These are phyloP conservation scores for Hyles lineata DNA, from an alignment of 2,888 invertebrate species.

Conservation along the genomic window DNA sequence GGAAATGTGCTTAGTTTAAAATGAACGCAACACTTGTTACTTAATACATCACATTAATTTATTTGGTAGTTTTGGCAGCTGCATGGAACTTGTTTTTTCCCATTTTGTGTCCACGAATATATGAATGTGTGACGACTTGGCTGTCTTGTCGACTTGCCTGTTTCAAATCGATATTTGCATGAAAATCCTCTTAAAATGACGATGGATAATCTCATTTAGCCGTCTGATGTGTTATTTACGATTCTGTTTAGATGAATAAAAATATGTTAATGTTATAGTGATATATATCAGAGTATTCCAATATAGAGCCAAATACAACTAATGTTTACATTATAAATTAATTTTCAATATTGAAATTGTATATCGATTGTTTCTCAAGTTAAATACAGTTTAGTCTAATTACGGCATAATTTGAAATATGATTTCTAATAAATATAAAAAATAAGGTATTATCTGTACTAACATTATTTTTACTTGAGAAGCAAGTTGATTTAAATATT, in stretches of 20 bases:
- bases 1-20: background rate
- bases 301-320: constrained; percentile 2
- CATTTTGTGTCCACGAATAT: background rate
- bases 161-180: background rate
- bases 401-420: background rate
- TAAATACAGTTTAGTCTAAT: background rate
- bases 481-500: constrained; percentile 10
- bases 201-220: constrained; percentile 14
- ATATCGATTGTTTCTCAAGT: constrained; percentile 6
- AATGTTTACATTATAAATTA: background rate
- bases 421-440: background rate
- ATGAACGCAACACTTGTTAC: background rate
- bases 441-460: background rate
- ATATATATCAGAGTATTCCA: constrained; percentile 17
- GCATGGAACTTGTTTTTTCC: background rate
- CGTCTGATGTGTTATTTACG: background rate
- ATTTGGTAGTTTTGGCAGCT: background rate
- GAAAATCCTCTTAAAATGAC: background rate
- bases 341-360: constrained; percentile 3
- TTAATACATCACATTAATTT: constrained; percentile 5
- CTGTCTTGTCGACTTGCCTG: background rate
- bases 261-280: constrained; percentile 15
- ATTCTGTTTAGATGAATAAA: background rate
- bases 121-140: background rate
- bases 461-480: constrained; percentile 10